These are phyloP conservation scores for Papilio protenor DNA, from an alignment of 2,888 invertebrate genomes.

Conservation along the genomic window DNA sequence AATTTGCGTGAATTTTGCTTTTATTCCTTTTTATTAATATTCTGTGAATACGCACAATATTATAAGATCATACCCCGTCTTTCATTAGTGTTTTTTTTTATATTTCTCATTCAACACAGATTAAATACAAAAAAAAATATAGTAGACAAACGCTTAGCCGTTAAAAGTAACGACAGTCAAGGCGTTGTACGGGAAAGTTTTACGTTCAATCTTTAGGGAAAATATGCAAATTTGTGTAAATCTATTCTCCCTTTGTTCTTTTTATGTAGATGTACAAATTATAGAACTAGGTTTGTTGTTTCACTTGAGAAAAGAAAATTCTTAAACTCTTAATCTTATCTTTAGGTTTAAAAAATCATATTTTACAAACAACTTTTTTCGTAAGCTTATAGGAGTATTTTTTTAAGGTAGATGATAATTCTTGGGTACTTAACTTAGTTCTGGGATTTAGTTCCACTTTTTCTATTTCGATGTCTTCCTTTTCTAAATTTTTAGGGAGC, in stretches of 20 bases:
- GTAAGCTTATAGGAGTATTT: no score
- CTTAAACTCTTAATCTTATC: not conserved
- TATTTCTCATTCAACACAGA: not conserved
- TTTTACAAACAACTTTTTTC: no score
- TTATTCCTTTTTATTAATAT: not conserved
- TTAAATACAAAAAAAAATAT: not conserved
- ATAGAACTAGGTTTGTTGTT: slow-evolving; percentile 6
- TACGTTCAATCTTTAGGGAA: slow-evolving; percentile 24
- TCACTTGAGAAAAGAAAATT: not conserved
- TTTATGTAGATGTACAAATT: slow-evolving; percentile 30
- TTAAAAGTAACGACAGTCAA: slow-evolving; percentile 28
- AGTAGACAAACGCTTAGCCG: slow-evolving; percentile 7
- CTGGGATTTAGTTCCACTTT: no score
- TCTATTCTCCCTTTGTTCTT: slow-evolving; percentile 27
- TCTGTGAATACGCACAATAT: not conserved
- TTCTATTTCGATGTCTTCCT: no score
- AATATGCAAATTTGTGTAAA: slow-evolving; percentile 42
- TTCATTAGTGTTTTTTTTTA: not conserved
- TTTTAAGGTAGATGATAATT: no score
- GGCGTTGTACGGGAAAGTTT: slow-evolving; percentile 33
- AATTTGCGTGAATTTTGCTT: not conserved
- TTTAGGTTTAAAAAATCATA: not conserved
- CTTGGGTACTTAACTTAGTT: no score
- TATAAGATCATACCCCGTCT: not conserved
- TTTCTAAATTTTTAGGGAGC: no score